Evolutionary conservation across 2,797 vertebrate genomes (phyloP).

Genomic region (Leptodactylus fallax): DNA sequence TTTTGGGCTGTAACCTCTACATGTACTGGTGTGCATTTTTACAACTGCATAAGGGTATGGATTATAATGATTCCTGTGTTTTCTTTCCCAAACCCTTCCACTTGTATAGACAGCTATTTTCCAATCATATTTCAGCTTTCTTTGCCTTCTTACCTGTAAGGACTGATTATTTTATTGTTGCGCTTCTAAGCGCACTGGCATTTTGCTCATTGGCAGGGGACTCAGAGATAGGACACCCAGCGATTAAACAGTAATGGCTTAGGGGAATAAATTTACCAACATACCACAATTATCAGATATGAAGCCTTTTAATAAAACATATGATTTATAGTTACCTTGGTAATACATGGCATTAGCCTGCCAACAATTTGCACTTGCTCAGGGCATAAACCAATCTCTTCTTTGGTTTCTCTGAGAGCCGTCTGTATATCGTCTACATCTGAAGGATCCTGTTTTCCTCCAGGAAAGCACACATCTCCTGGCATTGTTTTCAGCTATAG

Average conservation of each 20-base stretch:
- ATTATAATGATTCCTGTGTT: too few species aligned
- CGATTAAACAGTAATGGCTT: background rate
- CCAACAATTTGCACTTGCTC: slow-evolving; percentile 85
- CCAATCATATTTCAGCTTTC: too few species aligned
- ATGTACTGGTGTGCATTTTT: too few species aligned
- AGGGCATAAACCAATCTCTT: slow-evolving; percentile 87
- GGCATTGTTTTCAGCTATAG: slow-evolving; percentile 83
- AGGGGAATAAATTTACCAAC: background rate
- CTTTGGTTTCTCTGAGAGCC: slow-evolving; percentile 89
- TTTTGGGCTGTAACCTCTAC: too few species aligned
- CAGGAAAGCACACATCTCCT: slow-evolving; percentile 93
- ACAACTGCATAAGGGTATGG: too few species aligned
- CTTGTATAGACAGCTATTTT: too few species aligned
- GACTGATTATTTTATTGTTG: too few species aligned
- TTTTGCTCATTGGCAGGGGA: background rate
- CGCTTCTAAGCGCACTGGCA: too few species aligned
- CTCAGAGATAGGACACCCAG: background rate
- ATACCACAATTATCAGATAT: background rate
- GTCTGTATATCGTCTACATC: slow-evolving; percentile 86
- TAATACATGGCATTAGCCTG: slow-evolving; percentile 78
- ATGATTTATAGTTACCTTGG: slow-evolving; percentile 74
- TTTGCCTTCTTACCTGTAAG: too few species aligned
- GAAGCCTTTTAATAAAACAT: background rate
- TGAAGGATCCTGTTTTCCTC: slow-evolving; percentile 84
- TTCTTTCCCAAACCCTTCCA: too few species aligned